phyloP scores from a whole-genome alignment of 2,113 vertebrate species.

The Datnioides undecimradiatus region DNA sequence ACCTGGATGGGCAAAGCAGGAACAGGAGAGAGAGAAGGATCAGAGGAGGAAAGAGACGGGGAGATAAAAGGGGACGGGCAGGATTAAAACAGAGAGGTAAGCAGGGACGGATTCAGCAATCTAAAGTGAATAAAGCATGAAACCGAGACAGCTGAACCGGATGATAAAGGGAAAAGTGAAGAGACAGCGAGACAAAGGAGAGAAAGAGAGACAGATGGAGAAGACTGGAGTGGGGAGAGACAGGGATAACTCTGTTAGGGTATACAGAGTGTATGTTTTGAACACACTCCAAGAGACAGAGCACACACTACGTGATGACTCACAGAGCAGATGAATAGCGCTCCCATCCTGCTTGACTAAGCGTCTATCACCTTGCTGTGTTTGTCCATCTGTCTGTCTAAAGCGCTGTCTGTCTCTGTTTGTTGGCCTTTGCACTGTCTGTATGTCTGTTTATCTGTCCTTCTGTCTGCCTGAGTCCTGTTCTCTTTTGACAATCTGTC shows the following conservation, averaged over 20 bases:
- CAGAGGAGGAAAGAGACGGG: background rate
- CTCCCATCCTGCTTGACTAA: slow-evolving; percentile 47
- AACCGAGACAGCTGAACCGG: background rate
- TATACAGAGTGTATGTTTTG: slow-evolving; percentile 58
- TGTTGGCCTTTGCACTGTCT: slow-evolving; percentile 57
- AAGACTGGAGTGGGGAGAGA: slow-evolving; percentile 3
- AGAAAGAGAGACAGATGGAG: slow-evolving; percentile 32
- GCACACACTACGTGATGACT: slow-evolving; percentile 51
- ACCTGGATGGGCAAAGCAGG: slow-evolving; percentile 64
- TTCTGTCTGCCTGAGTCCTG: slow-evolving; percentile 38
- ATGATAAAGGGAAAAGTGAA: background rate
- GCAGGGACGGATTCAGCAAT: background rate
- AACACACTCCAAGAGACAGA: slow-evolving; percentile 59
- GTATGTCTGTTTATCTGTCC: slow-evolving; percentile 61
- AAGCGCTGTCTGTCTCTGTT: slow-evolving; percentile 62
- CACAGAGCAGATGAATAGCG: slow-evolving; percentile 43
- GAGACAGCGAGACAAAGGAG: slow-evolving; percentile 7
- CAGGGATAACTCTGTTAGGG: slow-evolving; percentile 29
- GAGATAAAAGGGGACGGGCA: background rate
- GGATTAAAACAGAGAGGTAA: background rate
- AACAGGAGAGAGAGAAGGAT: background rate
- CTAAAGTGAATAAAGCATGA: background rate
- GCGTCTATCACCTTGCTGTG: slow-evolving; percentile 70
- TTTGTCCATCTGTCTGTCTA: slow-evolving; percentile 76
- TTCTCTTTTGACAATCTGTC: slow-evolving; percentile 45